Base-by-base conservation (phyloP, 2,888 invertebrate genomes). In the Andrena minutula region DNA sequence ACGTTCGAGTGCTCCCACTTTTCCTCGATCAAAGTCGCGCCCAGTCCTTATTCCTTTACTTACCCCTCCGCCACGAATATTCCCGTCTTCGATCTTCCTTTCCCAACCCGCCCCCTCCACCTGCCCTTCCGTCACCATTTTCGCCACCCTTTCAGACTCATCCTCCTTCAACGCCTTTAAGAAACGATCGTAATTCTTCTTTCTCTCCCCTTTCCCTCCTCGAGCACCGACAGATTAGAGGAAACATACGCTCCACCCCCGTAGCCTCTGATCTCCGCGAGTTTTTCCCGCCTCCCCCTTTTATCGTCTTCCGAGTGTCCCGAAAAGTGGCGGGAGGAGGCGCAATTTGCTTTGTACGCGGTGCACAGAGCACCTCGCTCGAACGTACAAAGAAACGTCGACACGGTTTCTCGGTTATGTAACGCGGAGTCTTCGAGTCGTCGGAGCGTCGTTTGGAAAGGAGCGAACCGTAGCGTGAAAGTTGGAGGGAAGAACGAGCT, bases 1-100 rank as follows among this genome's bases (percentile, higher is more conserved):
- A 92, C 91, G 87, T 91, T 90, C 90, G 90, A 92, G 91, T 92
- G 89, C 87, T 89, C 86, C 90, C 87, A 90, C 89, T 91, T 89
- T 90, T 87, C 79, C 80, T 82, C 91, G 89, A 89, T 92, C 92
- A 91, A 92, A 91, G 90, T 90, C 90, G 86, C 86, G 80, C 79
- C 71, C 71, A 66, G 76, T 83, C 82, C 73, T 83, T 79, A 75
- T 79, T 72, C 70, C 75, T 83, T 58, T 70, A 71, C 72, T 74
- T 76, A 75, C 78, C 75, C 41, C 66, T 75, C 64, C 61, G 65
- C 65, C 64, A 74, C 74, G 79, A 75, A 68, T 73, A 61, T 82
- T 66, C 32, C 61, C 69, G 35, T 68, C 75, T 58, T 53, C 75
- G 49, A 65, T 71, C 70, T 60, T 75, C 61, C 63, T 75, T 79